These are phyloP conservation scores for Gisinianus flammeolus DNA, from an alignment of 2,888 invertebrate species.

Conservation along the genomic window DNA sequence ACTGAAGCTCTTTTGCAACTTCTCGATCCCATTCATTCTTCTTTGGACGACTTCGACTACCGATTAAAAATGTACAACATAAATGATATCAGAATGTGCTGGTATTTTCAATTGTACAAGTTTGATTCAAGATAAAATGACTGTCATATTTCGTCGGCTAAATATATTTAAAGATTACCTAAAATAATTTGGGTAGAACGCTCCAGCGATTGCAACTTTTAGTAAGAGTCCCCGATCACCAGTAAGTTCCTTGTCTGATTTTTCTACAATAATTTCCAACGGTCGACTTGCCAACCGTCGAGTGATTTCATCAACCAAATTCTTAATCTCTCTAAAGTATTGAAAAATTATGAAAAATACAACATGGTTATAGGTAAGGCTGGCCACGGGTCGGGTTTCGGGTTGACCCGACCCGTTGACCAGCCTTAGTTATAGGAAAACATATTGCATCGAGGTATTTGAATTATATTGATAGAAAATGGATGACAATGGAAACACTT, in stretches of 20 bases:
- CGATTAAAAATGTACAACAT: too few species aligned
- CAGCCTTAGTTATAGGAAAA: too few species aligned
- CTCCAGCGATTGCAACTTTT: conserved; percentile 80
- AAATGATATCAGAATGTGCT: too few species aligned
- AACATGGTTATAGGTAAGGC: background rate
- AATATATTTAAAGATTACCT: too few species aligned
- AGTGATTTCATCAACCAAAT: conserved; percentile 74
- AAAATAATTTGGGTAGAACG: conserved; percentile 94
- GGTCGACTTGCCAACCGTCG: conserved; percentile 69
- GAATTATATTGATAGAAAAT: background rate
- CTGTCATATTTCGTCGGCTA: too few species aligned
- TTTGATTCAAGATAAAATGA: too few species aligned
- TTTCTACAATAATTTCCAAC: conserved; percentile 65
- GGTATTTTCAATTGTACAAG: too few species aligned
- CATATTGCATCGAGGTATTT: too few species aligned
- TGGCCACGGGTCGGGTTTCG: too few species aligned
- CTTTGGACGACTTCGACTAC: conserved; percentile 63
- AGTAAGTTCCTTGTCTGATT: conserved; percentile 11
- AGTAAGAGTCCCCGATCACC: conserved; percentile 69
- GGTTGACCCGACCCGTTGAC: too few species aligned
- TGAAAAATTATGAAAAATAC: conserved; percentile 14
- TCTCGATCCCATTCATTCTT: conserved; percentile 70
- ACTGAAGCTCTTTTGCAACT: conserved; percentile 71
- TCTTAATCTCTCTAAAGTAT: conserved; percentile 69
- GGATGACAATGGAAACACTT: too few species aligned